phyloP scores from a whole-genome alignment of 1,140 invertebrate genomes.

The Philopotamus ludificatus region DNA sequence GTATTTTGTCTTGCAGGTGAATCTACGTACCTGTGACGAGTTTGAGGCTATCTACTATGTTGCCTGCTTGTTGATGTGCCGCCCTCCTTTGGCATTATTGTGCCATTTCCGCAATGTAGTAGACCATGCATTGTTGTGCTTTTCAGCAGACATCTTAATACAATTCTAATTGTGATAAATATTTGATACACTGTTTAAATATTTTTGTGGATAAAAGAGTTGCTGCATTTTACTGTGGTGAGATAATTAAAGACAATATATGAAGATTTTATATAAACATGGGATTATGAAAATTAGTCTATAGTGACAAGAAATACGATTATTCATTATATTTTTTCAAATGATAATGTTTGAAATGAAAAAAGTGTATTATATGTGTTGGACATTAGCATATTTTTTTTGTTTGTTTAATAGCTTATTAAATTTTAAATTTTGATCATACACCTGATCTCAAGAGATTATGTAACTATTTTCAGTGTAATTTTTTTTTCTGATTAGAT shows the following conservation, averaged over 20 bases:
- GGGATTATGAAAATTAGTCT: neutral
- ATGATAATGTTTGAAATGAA: neutral
- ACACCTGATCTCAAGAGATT: slow-evolving; percentile 41
- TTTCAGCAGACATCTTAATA: neutral
- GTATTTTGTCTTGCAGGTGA: slow-evolving; percentile 52
- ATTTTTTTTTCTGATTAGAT: neutral
- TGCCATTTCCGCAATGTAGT: slow-evolving; percentile 14
- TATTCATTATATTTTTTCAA: slow-evolving; percentile 10
- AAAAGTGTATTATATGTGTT: slow-evolving; percentile 19
- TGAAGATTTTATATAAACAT: too few species aligned
- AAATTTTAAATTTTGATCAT: slow-evolving; percentile 36
- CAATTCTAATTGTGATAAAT: neutral
- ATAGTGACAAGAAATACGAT: neutral
- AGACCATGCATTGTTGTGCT: slow-evolving; percentile 15
- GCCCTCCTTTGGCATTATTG: slow-evolving; percentile 14
- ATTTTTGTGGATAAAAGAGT: neutral
- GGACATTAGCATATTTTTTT: slow-evolving; percentile 40
- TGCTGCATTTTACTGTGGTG: too few species aligned
- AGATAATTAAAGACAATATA: too few species aligned
- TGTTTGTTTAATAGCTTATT: slow-evolving; percentile 41
- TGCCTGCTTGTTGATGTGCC: slow-evolving; percentile 18
- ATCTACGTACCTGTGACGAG: slow-evolving; percentile 56
- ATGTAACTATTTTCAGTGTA: slow-evolving; percentile 30
- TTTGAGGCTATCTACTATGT: slow-evolving; percentile 7
- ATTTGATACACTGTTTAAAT: neutral